Evolutionary conservation across 2,888 invertebrate genomes (phyloP), one percentile per base, ranked within the genome.

Genomic region (Campoplex capitator): DNA sequence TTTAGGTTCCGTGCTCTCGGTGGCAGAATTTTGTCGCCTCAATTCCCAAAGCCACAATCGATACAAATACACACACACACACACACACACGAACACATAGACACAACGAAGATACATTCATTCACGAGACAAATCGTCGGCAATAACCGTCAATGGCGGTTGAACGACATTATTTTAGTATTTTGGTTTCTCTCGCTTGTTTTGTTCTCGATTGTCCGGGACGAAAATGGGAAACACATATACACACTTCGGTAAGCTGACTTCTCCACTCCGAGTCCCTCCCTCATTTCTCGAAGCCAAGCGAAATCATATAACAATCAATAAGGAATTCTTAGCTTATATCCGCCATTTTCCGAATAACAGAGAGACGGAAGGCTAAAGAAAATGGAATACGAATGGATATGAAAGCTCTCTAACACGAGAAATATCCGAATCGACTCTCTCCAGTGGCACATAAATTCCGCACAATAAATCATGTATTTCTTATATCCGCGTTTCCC

Each of bases 251-350:
- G 32, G 18, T 32, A 65, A 73, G 56, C 67, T 54, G 71, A 75
- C 68, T 65, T 23, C 77, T 65, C 83, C 42, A 76, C 48, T 74
- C 58, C 23, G 45, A 58, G 35, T 32, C 67, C 76, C 54, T 56
- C 70, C 78, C 81, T 82, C 88, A 89, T 88, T 88, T 84, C 73
- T 78, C 85, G 28, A 85, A 85, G 80, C 83, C 82, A 81, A 89
- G 83, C 85, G 84, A 90, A 90, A 92, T 91, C 89, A 88, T 89
- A 89, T 89, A 88, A 89, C 90, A 91, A 91, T 92, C 92, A 90
- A 92, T 92, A 90, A 89, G 83, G 86, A 89, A 90, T 90, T 90
- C 85, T 88, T 78, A 81, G 85, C 89, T 84, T 86, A 86, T 89
- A 86, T 88, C 87, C 86, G 80, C 67, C 88, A 88, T 87, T 89